phyloP scores from a whole-genome alignment of 2,888 invertebrate species.

The Temnothorax unifasciatus region DNA sequence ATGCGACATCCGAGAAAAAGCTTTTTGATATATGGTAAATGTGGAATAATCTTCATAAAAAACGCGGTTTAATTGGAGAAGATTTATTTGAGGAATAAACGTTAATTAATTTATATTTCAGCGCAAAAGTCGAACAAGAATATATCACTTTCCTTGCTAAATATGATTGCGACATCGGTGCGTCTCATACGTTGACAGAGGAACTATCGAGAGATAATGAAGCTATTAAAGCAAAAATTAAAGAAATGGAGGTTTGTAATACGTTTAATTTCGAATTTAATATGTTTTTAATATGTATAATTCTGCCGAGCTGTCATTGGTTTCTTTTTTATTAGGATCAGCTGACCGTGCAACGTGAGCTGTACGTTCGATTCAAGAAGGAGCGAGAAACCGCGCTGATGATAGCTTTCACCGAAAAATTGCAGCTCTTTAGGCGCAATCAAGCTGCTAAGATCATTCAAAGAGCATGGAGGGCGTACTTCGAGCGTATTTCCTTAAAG shows the following conservation, averaged over 20 bases:
- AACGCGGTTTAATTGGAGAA: neutral
- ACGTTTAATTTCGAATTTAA: neutral
- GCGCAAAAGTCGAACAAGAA: slow-evolving; percentile 21
- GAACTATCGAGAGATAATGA: slow-evolving; percentile 16
- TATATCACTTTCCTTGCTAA: slow-evolving; percentile 23
- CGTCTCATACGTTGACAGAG: slow-evolving; percentile 9
- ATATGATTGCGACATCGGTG: slow-evolving; percentile 27
- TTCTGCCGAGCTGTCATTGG: neutral
- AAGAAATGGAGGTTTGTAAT: slow-evolving; percentile 16
- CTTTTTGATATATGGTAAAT: slow-evolving; percentile 36
- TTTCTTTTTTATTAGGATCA: neutral
- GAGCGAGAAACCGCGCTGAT: slow-evolving; percentile 29
- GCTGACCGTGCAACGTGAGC: slow-evolving; percentile 3
- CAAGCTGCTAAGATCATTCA: slow-evolving; percentile 34
- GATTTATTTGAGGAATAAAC: neutral
- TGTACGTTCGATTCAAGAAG: slow-evolving; percentile 14
- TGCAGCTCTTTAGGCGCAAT: slow-evolving; percentile 16
- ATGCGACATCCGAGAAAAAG: neutral
- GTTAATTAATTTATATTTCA: slow-evolving; percentile 10
- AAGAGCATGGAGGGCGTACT: slow-evolving; percentile 26
- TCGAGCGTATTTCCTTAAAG: slow-evolving; percentile 31
- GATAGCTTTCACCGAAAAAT: slow-evolving; percentile 13
- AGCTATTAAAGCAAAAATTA: slow-evolving; percentile 24
- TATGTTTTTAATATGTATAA: neutral
- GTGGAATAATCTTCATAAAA: neutral